Conservation (phyloP, 2,797 vertebrate species). For the Melanotaenia pygmaea region DNA sequence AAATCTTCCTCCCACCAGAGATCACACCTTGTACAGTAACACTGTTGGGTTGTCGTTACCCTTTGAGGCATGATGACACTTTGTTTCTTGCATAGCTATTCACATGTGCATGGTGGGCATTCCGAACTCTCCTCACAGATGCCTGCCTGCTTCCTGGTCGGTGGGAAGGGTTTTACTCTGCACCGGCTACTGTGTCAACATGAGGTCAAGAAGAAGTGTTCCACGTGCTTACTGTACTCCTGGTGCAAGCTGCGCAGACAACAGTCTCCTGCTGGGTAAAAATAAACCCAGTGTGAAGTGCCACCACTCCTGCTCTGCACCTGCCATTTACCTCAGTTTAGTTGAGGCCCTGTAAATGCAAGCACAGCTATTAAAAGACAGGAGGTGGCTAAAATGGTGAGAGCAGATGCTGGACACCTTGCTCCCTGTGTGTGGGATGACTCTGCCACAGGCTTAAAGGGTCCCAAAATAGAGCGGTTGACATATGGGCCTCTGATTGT, state of each 20-base stretch:
- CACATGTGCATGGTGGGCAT: constrained; percentile 61
- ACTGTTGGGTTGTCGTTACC: constrained; percentile 60
- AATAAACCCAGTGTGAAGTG: constrained; percentile 80
- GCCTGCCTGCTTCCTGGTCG: constrained; percentile 48
- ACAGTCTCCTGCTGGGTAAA: constrained; percentile 71
- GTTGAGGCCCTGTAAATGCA: constrained; percentile 76
- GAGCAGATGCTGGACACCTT: constrained; percentile 84
- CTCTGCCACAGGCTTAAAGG: constrained; percentile 74
- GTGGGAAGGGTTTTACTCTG: constrained; percentile 57
- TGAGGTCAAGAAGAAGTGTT: constrained; percentile 75
- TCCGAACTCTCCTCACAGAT: constrained; percentile 63
- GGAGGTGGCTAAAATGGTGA: constrained; percentile 77
- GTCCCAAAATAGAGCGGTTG: constrained; percentile 80
- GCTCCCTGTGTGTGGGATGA: constrained; percentile 78
- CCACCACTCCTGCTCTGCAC: constrained; percentile 66
- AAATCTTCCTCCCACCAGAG: constrained; percentile 61
- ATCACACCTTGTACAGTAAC: constrained; percentile 76
- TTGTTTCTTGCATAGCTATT: constrained; percentile 79
- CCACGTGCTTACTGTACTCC: constrained; percentile 66
- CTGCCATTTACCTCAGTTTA: constrained; percentile 80
- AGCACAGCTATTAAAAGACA: constrained; percentile 80
- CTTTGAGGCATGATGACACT: constrained; percentile 68
- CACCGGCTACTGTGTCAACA: constrained; percentile 74
- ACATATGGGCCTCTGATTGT: constrained; percentile 86
- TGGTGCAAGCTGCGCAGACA: constrained; percentile 50